Percentiles rank a stretch among this genome's conserved stretches.
Conservation (phyloP, 2,797 vertebrate genomes). For the Labeo calbasu region DNA sequence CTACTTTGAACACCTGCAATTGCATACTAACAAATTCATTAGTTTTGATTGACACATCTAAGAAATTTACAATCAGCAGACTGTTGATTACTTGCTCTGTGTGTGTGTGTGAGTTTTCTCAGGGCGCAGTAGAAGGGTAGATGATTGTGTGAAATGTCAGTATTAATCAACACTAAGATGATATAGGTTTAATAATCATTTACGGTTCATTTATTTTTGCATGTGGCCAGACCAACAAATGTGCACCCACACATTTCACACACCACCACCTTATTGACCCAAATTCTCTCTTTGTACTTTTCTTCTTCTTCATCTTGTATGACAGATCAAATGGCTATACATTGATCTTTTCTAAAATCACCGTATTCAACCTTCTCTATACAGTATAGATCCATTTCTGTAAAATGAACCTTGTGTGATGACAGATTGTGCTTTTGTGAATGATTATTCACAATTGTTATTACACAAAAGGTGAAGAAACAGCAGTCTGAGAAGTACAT, state of each 20-base stretch:
- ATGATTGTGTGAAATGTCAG: slow-evolving; percentile 51
- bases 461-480: not conserved
- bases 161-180: slow-evolving; percentile 49
- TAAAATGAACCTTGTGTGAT: not conserved
- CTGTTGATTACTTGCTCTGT: slow-evolving; percentile 35
- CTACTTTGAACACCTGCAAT: slow-evolving; percentile 21
- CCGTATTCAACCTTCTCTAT: not conserved
- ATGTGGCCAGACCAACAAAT: not conserved
- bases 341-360: not conserved
- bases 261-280: slow-evolving; percentile 5
- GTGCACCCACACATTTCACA: not conserved
- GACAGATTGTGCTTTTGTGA: not conserved
- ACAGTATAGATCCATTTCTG: not conserved
- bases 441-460: not conserved
- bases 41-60: slow-evolving; percentile 33
- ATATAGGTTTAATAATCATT: slow-evolving; percentile 7
- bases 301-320: not conserved
- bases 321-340: not conserved
- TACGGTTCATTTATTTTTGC: not conserved
- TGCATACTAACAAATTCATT: slow-evolving; percentile 27
- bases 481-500: not conserved
- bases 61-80: slow-evolving; percentile 47
- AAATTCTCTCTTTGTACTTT: not conserved
- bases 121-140: not conserved
- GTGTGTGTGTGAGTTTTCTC: not conserved